These are phyloP conservation scores for Cephonodes hylas DNA, from an alignment of 2,888 invertebrate species.

Conservation along the genomic window DNA sequence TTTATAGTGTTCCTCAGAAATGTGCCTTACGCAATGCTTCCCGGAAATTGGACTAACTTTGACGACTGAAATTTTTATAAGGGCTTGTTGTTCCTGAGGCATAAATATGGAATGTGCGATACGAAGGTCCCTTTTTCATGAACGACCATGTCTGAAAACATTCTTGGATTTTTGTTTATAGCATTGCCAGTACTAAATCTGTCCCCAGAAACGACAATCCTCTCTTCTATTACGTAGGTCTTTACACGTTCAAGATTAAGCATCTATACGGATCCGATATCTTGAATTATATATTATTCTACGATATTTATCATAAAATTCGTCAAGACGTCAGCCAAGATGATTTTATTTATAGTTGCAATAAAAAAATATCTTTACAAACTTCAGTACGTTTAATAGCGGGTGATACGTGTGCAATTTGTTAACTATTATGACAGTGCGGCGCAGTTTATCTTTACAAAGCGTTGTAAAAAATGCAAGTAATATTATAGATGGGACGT, in stretches of 20 bases:
- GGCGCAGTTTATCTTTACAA: neutral
- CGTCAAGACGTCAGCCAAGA: neutral
- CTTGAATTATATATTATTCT: too few relatives aligned
- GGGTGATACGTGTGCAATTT: neutral
- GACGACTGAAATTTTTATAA: neutral
- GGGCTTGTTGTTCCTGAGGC: neutral
- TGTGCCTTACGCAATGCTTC: neutral
- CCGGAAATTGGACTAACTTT: neutral
- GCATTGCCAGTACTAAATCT: too few relatives aligned
- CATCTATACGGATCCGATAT: too few relatives aligned
- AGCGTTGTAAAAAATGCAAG: neutral
- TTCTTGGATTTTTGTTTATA: too few relatives aligned
- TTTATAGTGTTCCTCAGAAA: neutral
- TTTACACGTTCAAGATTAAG: too few relatives aligned
- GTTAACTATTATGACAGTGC: neutral
- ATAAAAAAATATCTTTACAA: neutral
- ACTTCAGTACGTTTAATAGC: neutral
- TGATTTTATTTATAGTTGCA: neutral
- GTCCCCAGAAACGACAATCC: too few relatives aligned
- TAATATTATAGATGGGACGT: neutral
- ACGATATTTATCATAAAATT: too few relatives aligned
- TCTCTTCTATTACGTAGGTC: too few relatives aligned
- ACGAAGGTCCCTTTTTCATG: too few relatives aligned
- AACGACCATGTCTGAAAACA: too few relatives aligned
- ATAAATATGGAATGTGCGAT: too few relatives aligned